Percentiles rank a stretch among this genome's conserved stretches.
These are phyloP conservation scores for Apodemus agrarius DNA, from an alignment of 2,797 vertebrate species.

Conservation along the genomic window DNA sequence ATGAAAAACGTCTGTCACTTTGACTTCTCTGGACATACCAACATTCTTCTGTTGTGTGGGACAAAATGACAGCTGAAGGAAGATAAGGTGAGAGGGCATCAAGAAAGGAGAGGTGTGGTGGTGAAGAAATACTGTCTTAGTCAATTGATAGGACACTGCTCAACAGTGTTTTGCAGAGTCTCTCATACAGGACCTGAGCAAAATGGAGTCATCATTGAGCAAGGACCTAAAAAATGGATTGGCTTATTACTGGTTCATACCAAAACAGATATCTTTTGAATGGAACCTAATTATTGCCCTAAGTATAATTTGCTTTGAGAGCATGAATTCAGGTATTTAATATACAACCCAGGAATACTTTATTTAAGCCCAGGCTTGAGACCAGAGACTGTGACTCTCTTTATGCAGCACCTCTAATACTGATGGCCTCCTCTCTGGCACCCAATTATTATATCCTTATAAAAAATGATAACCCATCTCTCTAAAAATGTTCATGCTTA, in stretches of 20 bases:
- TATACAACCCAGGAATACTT: neutral
- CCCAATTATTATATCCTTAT: accelerated
- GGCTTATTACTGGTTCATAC: neutral
- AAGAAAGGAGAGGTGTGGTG: neutral
- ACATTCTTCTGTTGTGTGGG: neutral
- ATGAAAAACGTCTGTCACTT: neutral
- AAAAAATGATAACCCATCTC: neutral
- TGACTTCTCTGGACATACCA: neutral
- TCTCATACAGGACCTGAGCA: neutral
- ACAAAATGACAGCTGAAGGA: neutral
- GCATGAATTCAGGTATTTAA: neutral
- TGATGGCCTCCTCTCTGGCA: neutral
- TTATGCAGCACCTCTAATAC: neutral
- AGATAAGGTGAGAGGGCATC: neutral
- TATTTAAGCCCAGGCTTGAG: neutral
- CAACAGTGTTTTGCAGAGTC: neutral
- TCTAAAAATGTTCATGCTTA: neutral
- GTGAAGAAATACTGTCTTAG: neutral
- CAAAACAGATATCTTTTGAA: neutral
- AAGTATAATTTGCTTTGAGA: neutral
- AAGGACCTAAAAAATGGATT: neutral
- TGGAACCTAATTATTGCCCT: neutral
- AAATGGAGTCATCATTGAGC: neutral
- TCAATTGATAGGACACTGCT: neutral
- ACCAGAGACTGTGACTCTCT: neutral